A percentile compares a stretch with the other conserved stretches of the same genome.
Evolutionary conservation across 2,797 vertebrate genomes (phyloP).

Genomic region (Anomalospiza imberbis): DNA sequence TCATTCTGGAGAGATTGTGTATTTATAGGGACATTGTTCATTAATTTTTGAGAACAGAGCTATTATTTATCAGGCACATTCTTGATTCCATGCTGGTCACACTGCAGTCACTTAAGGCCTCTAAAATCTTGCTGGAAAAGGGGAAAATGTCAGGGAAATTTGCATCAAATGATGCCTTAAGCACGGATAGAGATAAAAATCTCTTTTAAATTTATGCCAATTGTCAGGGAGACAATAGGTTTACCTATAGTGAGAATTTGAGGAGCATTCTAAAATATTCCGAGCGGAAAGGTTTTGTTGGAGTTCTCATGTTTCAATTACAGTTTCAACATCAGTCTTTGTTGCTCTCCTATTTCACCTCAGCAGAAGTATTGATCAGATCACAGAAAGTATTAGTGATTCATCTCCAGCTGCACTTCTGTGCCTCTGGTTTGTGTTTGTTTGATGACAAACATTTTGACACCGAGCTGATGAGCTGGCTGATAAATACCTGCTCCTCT

Average conservation of each 20-base stretch:
- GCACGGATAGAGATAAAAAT: neutral
- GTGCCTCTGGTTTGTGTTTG: neutral
- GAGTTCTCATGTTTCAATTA: neutral
- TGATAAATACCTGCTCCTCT: neutral
- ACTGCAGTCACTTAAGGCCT: neutral
- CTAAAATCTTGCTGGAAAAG: neutral
- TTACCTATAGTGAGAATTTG: neutral
- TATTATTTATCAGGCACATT: neutral
- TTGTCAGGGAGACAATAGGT: slow-evolving; percentile 10
- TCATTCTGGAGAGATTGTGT: neutral
- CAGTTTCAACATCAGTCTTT: neutral
- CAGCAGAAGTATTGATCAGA: slow-evolving; percentile 33
- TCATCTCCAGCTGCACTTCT: neutral
- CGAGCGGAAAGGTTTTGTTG: neutral
- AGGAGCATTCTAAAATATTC: slow-evolving; percentile 12
- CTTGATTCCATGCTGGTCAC: neutral
- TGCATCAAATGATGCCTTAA: slow-evolving; percentile 2
- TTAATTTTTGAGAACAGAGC: slow-evolving; percentile 35
- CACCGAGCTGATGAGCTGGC: neutral
- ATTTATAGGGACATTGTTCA: neutral
- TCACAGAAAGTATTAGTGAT: neutral
- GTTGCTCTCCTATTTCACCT: slow-evolving; percentile 10
- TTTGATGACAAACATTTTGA: slow-evolving; percentile 13
- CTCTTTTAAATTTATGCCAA: neutral
- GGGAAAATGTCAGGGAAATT: neutral